phyloP scores from a whole-genome alignment of 1,140 invertebrate species.

The Heliothis subflexa region DNA sequence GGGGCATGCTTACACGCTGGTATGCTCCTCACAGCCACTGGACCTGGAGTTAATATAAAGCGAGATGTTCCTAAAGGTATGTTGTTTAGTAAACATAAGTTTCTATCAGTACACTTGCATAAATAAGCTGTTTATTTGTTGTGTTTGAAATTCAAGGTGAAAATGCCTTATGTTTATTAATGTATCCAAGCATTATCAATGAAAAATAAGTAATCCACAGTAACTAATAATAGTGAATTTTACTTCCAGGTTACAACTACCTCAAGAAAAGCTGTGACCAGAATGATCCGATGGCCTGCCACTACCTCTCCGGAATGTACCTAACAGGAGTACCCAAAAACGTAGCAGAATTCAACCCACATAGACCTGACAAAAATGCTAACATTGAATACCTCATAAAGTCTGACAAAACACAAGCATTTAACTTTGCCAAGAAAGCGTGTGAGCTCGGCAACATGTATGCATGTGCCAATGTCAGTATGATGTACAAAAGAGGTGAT shows the following conservation, averaged over 20 bases:
- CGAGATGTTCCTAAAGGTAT: constrained; percentile 87
- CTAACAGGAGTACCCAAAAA: constrained; percentile 89
- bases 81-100: background rate
- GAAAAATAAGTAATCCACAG: background rate
- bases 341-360: constrained; percentile 71
- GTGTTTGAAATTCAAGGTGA: too few species aligned
- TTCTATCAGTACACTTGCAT: too few species aligned
- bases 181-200: background rate
- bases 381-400: constrained; percentile 87
- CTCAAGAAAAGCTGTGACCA: constrained; percentile 91
- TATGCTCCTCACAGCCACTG: constrained; percentile 88
- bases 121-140: too few species aligned
- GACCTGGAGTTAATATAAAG: constrained; percentile 83
- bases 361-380: constrained; percentile 76
- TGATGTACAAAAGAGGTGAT: constrained; percentile 92
- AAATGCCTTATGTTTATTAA: too few species aligned
- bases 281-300: constrained; percentile 92
- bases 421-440: constrained; percentile 90
- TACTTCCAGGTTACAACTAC: constrained; percentile 87
- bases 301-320: constrained; percentile 92
- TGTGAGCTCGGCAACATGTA: constrained; percentile 94
- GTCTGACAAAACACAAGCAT: constrained; percentile 92
- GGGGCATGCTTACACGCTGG: constrained; percentile 92
- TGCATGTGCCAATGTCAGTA: constrained; percentile 94
- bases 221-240: background rate